These are phyloP conservation scores for Arrhamphus sclerolepis DNA, from an alignment of 2,797 vertebrate species.

Conservation along the genomic window DNA sequence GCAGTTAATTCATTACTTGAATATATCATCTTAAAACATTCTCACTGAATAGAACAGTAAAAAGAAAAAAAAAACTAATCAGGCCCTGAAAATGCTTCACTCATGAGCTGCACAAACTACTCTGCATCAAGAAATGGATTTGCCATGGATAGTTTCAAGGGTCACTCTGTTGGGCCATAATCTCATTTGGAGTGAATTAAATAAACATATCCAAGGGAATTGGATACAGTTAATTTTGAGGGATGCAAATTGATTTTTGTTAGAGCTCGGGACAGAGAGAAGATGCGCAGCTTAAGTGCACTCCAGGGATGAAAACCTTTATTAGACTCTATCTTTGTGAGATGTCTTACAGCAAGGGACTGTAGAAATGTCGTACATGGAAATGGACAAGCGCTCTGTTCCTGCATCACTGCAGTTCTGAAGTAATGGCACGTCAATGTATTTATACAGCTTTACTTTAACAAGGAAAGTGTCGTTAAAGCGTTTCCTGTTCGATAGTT, in stretches of 20 bases:
- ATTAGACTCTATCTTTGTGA: slow-evolving; percentile 22
- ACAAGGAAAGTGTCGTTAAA: slow-evolving; percentile 22
- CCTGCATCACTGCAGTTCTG: neutral
- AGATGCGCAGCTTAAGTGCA: slow-evolving; percentile 43
- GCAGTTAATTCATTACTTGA: slow-evolving; percentile 24
- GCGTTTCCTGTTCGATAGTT: slow-evolving; percentile 7
- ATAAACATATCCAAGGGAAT: slow-evolving; percentile 78
- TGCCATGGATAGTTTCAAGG: slow-evolving; percentile 69
- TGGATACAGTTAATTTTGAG: slow-evolving; percentile 75
- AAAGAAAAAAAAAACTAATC: slow-evolving; percentile 11
- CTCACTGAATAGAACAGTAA: slow-evolving; percentile 17
- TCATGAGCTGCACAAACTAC: slow-evolving; percentile 32
- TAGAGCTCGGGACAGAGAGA: slow-evolving; percentile 45
- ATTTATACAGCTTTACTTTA: slow-evolving; percentile 23
- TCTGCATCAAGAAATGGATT: slow-evolving; percentile 66
- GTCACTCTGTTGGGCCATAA: slow-evolving; percentile 74
- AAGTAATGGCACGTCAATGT: slow-evolving; percentile 29
- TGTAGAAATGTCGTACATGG: slow-evolving; percentile 5
- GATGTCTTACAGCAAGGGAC: slow-evolving; percentile 8
- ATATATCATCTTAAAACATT: slow-evolving; percentile 20
- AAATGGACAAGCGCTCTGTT: neutral
- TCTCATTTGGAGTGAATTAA: slow-evolving; percentile 78
- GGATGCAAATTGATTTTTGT: slow-evolving; percentile 75
- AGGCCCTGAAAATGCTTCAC: slow-evolving; percentile 10
- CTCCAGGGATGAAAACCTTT: slow-evolving; percentile 45